phyloP scores from a whole-genome alignment of 30 jellyfish, hydroid and myxozoan genomes.

The Clytia hemisphaerica region DNA sequence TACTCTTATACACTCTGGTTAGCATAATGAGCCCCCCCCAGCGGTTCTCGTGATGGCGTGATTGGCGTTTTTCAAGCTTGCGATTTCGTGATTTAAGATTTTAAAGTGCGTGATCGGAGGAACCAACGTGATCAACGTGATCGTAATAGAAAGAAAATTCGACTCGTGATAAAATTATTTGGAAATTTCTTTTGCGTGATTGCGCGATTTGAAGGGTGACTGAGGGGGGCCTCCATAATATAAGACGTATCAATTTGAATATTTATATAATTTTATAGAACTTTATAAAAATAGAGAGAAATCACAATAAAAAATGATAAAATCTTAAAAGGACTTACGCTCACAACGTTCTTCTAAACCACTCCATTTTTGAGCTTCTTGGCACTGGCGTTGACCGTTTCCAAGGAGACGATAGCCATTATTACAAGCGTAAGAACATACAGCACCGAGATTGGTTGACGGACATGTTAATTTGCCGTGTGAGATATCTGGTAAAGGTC shows the following conservation, averaged over 20 bases:
- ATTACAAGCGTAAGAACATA: constrained; percentile 3
- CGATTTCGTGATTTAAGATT: no score
- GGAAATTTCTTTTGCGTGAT: not conserved
- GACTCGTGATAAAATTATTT: no score
- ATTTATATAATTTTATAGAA: not conserved
- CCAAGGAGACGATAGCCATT: constrained; percentile 2
- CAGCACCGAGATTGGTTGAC: not conserved
- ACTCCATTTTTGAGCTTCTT: constrained; percentile 14
- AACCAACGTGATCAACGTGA: no score
- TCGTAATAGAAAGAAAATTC: no score
- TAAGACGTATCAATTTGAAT: not conserved
- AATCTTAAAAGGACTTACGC: not conserved
- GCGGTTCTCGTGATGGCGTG: no score
- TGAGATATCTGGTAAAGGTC: constrained; percentile 5
- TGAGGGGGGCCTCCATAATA: not conserved
- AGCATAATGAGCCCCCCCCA: no score
- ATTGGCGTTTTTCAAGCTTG: no score
- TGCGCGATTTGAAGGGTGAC: not conserved
- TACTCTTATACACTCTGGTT: no score
- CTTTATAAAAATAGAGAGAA: not conserved
- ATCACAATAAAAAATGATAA: no score
- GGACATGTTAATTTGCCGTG: constrained; percentile 18
- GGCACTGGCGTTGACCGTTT: not conserved
- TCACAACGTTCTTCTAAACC: not conserved
- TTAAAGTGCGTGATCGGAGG: no score